These are phyloP conservation scores for Penaeus chinensis DNA, from an alignment of 1,140 invertebrate genomes.

Conservation along the genomic window DNA sequence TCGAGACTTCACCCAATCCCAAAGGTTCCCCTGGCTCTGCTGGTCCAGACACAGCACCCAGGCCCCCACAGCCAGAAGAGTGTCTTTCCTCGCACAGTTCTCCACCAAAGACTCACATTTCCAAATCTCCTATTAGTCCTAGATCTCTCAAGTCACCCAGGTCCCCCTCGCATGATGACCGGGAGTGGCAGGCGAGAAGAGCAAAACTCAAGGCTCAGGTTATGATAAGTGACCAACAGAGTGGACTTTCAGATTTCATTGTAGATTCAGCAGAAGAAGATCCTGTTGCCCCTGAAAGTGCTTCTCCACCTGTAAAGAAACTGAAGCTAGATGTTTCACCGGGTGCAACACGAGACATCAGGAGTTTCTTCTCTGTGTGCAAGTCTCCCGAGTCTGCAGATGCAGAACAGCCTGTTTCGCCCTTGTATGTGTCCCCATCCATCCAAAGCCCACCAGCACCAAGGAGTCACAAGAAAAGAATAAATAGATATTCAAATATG, in stretches of 20 bases:
- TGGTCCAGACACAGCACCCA: neutral
- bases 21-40: conserved; percentile 5
- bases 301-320: conserved; percentile 43
- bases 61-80: neutral
- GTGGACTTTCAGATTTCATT: neutral
- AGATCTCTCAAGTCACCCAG: conserved; percentile 22
- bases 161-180: conserved; percentile 3
- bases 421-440: too few relatives aligned
- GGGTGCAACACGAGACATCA: neutral
- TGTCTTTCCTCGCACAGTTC: neutral
- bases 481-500: neutral
- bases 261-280: neutral
- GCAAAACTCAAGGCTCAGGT: conserved; percentile 50
- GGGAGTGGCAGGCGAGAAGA: conserved; percentile 53
- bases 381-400: too few relatives aligned
- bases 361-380: too few relatives aligned
- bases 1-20: neutral
- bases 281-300: neutral
- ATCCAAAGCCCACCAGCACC: too few relatives aligned
- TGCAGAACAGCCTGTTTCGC: too few relatives aligned
- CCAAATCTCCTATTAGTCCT: conserved; percentile 21
- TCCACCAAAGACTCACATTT: neutral
- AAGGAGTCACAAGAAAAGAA: too few relatives aligned
- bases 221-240: conserved; percentile 52
- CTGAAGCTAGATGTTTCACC: conserved; percentile 31